Conservation (phyloP, 1,140 invertebrate genomes). For the Branchinecta lynchi region DNA sequence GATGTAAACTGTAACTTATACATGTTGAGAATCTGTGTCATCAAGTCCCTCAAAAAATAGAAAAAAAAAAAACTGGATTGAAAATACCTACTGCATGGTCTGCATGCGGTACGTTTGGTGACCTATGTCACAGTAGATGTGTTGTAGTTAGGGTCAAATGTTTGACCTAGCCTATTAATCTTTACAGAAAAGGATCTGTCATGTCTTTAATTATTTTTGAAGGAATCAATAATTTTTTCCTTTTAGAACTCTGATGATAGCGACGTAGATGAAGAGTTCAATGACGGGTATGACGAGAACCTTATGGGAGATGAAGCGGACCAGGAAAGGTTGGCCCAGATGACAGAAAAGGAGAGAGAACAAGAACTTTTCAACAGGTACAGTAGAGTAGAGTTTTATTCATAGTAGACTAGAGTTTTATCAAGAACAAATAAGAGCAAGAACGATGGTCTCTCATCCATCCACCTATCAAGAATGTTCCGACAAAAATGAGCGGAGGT, state of each 20-base stretch:
- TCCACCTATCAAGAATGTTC: too few relatives aligned
- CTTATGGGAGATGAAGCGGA: constrained; percentile 95
- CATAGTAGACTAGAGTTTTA: too few relatives aligned
- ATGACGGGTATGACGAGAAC: constrained; percentile 85
- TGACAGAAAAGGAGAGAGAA: constrained; percentile 94
- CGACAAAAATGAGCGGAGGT: too few relatives aligned
- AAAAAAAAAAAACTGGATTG: not conserved
- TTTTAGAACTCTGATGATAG: constrained; percentile 22
- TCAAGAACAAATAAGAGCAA: too few relatives aligned
- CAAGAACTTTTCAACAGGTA: constrained; percentile 79
- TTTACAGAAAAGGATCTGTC: not conserved
- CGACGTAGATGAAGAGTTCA: constrained; percentile 47
- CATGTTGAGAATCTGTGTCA: too few relatives aligned
- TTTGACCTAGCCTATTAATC: not conserved
- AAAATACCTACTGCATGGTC: not conserved
- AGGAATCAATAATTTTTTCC: not conserved
- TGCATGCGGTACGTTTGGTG: too few relatives aligned
- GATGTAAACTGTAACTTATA: too few relatives aligned
- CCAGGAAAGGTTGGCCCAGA: constrained; percentile 63
- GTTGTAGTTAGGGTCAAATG: not conserved
- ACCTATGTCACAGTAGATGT: too few relatives aligned
- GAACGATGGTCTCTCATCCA: too few relatives aligned
- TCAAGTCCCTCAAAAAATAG: not conserved
- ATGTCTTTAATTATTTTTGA: not conserved
- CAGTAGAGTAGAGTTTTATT: too few relatives aligned